phyloP scores from a whole-genome alignment of 2,113 vertebrate genomes.

The Vidua chalybeata region DNA sequence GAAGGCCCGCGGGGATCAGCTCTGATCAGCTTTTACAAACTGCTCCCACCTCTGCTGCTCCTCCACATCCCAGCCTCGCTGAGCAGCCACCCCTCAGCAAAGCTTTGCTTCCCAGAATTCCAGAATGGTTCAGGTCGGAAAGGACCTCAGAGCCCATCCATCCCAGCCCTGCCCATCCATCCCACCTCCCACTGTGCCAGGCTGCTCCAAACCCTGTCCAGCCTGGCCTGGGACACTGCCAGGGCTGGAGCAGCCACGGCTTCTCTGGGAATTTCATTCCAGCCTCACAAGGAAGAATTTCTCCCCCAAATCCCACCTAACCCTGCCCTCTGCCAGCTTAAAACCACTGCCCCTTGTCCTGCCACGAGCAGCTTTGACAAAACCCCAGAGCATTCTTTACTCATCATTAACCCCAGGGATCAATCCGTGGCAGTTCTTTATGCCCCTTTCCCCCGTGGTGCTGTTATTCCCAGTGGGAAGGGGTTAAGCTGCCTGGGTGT shows the following conservation, averaged over 20 bases:
- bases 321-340: background rate
- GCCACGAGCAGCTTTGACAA: background rate
- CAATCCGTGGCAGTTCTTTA: background rate
- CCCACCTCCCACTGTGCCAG: background rate
- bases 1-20: background rate
- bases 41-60: background rate
- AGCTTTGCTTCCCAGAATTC: background rate
- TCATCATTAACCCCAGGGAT: background rate
- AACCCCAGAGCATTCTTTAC: background rate
- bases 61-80: background rate
- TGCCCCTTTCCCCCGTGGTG: background rate
- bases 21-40: background rate
- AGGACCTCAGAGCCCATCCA: accelerated
- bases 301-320: background rate
- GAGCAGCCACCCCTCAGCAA: background rate
- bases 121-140: background rate
- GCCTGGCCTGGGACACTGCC: background rate
- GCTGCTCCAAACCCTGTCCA: accelerated
- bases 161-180: background rate
- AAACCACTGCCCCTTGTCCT: background rate
- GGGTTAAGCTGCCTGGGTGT: background rate
- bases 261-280: background rate
- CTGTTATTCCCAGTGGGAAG: background rate
- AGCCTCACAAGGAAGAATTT: background rate
- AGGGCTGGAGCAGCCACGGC: background rate